Evolutionary conservation across 2,888 invertebrate species (phyloP), one percentile per base, ranked within the genome.

Genomic region (Hyalella azteca): DNA sequence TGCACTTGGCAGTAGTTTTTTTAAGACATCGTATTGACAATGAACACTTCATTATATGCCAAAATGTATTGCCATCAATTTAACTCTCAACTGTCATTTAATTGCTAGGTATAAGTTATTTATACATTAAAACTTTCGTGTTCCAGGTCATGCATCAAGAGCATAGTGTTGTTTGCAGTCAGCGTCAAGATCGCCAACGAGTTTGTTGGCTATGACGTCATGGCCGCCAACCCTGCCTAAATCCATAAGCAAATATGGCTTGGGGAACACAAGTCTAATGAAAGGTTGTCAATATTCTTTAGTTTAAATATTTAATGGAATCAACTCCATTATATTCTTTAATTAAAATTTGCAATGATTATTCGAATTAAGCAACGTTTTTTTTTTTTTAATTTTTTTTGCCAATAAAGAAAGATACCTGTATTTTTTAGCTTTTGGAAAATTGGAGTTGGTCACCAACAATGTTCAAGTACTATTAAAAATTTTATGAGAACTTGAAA

Each of bases 71-170:
- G 26, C 9, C 13, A 26, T 54, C 29, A 3, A 26, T 54, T 22
- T 13, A 26, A 11, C 0, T 13, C 13, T 11, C 7, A 26, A 11
- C 2, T 3, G 1, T 1, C 26, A 0, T 54, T 54, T 13, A 0
- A 3, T 3, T 26, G 26, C 29, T 54, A 2, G 26, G 5, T 2
- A 4, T 2, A 50, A 19, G 2, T 5, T 19, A 5, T 2, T 19
- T 19, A 22, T 50, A 5, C 15, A 5, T 7, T n/a, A 26, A 54
- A 13, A 7, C 54, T 54, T 54, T 54, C 13, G 19, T 54, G 54
- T 45, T 66, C 36, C 66, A 66, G 66, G 66, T 66, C 66, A 15
- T 66, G 66, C 66, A 36, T 66, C 39, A 66, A 66, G 19, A 66
- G 66, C 39, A 5, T 66, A 0, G 36, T 29, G 19, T 19, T 66